A percentile compares a stretch with the other conserved stretches of the same genome.
phyloP scores from a whole-genome alignment of 2,113 vertebrate species.

The Amblyornis subalaris region DNA sequence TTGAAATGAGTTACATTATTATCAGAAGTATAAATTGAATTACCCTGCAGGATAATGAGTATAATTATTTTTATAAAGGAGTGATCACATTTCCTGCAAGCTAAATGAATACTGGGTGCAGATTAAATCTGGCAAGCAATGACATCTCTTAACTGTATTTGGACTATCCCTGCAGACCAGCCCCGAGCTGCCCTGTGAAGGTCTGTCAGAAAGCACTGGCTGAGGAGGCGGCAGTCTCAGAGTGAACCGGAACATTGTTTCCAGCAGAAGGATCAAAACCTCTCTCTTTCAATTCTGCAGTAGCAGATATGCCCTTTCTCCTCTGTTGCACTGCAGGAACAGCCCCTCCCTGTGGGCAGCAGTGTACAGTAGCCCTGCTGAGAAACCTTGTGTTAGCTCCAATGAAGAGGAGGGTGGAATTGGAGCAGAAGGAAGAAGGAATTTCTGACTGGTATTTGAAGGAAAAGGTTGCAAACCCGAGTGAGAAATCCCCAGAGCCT shows the following conservation, averaged over 20 bases:
- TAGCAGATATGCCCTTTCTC: neutral
- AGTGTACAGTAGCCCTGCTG: neutral
- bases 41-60: neutral
- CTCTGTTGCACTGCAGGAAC: accelerated
- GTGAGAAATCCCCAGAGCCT: neutral
- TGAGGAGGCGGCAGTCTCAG: neutral
- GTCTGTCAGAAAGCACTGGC: neutral
- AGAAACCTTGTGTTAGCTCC: neutral
- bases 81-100: neutral
- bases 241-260: neutral
- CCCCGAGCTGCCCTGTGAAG: neutral
- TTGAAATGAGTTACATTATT: neutral
- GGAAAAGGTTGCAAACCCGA: neutral
- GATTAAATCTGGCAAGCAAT: neutral
- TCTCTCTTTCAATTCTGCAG: neutral
- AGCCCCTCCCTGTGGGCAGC: neutral
- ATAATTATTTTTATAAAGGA: constrained; percentile 1
- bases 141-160: neutral
- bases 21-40: neutral
- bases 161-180: neutral
- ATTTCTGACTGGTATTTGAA: neutral
- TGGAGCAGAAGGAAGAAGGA: neutral
- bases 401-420: accelerated
- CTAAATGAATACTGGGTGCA: neutral
- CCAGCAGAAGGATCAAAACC: neutral